phyloP scores from a whole-genome alignment of 2,888 invertebrate species.

The Stegana nigrithorax region DNA sequence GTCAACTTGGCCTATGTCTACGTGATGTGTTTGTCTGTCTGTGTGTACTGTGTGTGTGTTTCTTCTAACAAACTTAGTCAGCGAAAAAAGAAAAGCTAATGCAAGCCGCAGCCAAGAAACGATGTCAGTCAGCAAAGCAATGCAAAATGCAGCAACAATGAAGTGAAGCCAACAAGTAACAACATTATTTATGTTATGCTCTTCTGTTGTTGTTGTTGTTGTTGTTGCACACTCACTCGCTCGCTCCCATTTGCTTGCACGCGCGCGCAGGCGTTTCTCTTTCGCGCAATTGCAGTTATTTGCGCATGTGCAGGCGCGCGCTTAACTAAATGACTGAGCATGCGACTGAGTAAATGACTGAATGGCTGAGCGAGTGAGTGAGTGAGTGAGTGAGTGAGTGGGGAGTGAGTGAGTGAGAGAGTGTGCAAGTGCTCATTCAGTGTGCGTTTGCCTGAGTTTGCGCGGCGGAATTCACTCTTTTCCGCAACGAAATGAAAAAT shows the following conservation, averaged over 20 bases:
- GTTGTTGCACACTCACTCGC: conserved; percentile 15
- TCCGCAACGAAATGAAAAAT: conserved; percentile 65
- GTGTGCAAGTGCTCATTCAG: too few species aligned
- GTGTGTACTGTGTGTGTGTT: too few species aligned
- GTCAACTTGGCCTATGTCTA: conserved; percentile 7
- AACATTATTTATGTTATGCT: too few species aligned
- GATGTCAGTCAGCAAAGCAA: conserved; percentile 29
- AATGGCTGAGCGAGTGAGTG: background rate
- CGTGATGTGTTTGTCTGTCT: background rate
- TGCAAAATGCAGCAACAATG: conserved; percentile 27
- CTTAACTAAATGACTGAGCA: background rate
- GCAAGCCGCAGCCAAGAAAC: conserved; percentile 21
- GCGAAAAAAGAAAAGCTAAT: background rate
- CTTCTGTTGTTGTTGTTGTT: too few species aligned
- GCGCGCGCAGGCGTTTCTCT: background rate
- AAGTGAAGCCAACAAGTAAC: background rate
- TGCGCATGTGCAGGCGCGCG: background rate
- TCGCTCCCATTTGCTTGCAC: background rate
- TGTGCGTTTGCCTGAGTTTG: conserved; percentile 10
- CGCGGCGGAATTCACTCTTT: conserved; percentile 58
- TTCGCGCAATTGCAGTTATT: background rate
- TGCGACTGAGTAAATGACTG: too few species aligned
- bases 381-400: too few species aligned
- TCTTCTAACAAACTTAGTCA: too few species aligned
- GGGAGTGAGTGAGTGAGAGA: background rate